Conservation (phyloP, 2,888 invertebrate species). For the Idaea aversata region DNA sequence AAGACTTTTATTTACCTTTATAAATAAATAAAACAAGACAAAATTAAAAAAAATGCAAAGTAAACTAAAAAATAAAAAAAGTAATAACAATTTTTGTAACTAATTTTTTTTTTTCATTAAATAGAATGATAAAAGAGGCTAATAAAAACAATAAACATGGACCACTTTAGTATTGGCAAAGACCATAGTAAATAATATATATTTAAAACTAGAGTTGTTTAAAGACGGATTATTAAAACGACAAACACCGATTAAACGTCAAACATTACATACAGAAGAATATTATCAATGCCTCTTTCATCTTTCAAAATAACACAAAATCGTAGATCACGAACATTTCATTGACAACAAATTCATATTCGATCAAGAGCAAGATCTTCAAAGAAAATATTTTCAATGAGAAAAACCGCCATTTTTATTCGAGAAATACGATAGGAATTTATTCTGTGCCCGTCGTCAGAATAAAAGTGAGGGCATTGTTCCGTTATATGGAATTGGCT, state of each 20-base stretch:
- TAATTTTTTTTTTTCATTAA: no score
- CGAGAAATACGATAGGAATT: constrained; percentile 21
- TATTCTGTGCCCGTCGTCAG: constrained; percentile 39
- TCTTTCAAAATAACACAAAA: not conserved
- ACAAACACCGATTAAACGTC: not conserved
- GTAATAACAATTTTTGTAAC: no score
- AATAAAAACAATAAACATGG: no score
- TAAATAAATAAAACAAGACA: no score
- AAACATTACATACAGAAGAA: not conserved
- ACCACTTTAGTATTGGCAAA: no score
- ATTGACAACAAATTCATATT: not conserved
- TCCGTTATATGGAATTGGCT: constrained; percentile 35
- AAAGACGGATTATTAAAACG: not conserved
- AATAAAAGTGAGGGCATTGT: constrained; percentile 41
- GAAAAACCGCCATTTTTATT: not conserved
- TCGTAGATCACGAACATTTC: not conserved
- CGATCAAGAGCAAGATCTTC: not conserved
- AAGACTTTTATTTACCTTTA: no score
- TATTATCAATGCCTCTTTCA: not conserved
- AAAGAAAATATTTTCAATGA: not conserved
- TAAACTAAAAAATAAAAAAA: no score
- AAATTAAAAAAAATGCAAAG: no score
- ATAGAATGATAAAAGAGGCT: no score
- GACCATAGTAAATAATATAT: no score
- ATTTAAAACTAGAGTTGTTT: no score